Base-by-base conservation (phyloP, 2,113 vertebrate genomes). In the Arvicanthis niloticus region DNA sequence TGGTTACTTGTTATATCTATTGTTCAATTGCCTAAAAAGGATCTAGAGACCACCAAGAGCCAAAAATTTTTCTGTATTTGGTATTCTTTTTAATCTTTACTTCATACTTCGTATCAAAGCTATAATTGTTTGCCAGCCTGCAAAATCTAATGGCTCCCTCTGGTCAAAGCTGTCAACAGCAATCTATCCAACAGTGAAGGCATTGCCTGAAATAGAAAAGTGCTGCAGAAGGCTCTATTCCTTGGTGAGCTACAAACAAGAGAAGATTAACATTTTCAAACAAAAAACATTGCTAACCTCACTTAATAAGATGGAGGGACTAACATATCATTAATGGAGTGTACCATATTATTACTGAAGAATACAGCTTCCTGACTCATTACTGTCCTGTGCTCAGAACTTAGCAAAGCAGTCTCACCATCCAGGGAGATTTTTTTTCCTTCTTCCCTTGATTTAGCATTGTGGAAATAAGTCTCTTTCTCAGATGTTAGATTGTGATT, bases 401-500 rank as follows among this genome's bases (percentile, higher is more conserved):
- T 96, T 73, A 96, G 40, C 90, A 97, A 94, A 13, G 34, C 0
- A 70, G 40, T 58, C 0, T 10, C 40, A 81, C 34, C 53, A 78
- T 94, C 45, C 96, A 31, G 15, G 7, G 37, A 29, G 7, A 6
- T 62, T 42, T 42, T 29, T 60, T 92, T 93, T 85, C 53, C 2
- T 91, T n/a, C 8, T 60, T 48, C 94, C 76, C 76, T 97, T 97
- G 91, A 97, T 97, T 98, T 98, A 97, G 51, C 85, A 96, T 31
- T 80, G 70, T 93, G 93, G 88, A 91, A 97, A 97, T 94, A 88
- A 89, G 86, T 98, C 96, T 98, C 76, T 97, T 98, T 98, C 97
- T 98, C 98, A 98, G 97, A 98, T 98, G 97, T 97, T 98, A 97
- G 86, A 68, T 95, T 89, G 75, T 99, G 98, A 99, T 99, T 99